Evolutionary conservation across 1,140 invertebrate genomes (phyloP), one percentile per base, ranked within the genome.

Genomic region (Euwallacea similis): DNA sequence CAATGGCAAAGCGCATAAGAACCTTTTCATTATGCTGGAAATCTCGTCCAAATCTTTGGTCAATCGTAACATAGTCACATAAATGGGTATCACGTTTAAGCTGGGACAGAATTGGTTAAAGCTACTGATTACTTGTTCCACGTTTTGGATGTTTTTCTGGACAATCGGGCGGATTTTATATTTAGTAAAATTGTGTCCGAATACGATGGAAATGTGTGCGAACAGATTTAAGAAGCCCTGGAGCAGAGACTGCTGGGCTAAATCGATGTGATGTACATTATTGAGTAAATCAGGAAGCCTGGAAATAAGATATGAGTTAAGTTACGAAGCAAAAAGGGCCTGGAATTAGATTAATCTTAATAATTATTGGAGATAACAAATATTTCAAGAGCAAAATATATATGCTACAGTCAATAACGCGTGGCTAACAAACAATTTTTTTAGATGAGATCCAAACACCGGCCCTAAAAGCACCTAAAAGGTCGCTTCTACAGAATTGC

Each of bases 11-110:
- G 82, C 84, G 66, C 81, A 83, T 6, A 88, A 71, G 62, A 88
- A 83, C 65, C 85, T 82, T 67, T 84, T 83, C 41, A 88, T 74
- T 63, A 85, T 83, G 53, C 77, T 78, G 11, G 81, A 78, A n/a
- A 87, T 66, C 72, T 86, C 85, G 54, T 83, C 79, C 42, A 78
- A 74, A 68, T 84, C 76, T 61, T 77, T 74, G 73, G 78, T 76
- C 62, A 75, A 76, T 65, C 69, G 76, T 42, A 81, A 72, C n/a
- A 88, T 81, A 7, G 85, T 85, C 6, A 85, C 77, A 79, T 87
- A 88, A 0, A 88, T 83, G 53, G 87, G 85, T 46, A 88, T 82
- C 55, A 87, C 75, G 73, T 85, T 82, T 43, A 85, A 81, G 56
- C 83, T 85, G 15, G 86, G 83, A 66, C 75, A 81, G 70, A 79